Evolutionary conservation across 2,797 vertebrate species (phyloP).

Genomic region (Melanotaenia maccullochi): DNA sequence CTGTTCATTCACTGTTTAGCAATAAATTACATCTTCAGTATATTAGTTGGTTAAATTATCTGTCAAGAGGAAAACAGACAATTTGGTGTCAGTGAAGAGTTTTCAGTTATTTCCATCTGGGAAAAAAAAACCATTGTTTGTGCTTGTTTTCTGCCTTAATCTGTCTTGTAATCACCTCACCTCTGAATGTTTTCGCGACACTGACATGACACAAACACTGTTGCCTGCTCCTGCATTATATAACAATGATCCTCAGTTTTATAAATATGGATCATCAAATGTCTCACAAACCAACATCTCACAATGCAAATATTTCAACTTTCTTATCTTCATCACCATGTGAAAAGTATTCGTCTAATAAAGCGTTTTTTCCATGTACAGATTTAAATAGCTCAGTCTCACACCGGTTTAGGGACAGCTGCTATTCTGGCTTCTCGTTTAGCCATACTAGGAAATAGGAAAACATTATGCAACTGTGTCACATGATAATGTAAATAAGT

Average conservation of each 20-base stretch:
- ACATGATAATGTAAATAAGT: not conserved
- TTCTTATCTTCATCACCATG: not conserved
- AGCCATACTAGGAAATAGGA: not conserved
- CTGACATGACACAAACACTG: not conserved
- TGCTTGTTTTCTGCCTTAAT: not conserved
- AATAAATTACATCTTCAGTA: not conserved
- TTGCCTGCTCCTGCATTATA: not conserved
- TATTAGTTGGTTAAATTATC: not conserved
- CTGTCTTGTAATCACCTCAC: not conserved
- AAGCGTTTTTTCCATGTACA: not conserved
- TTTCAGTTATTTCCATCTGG: not conserved
- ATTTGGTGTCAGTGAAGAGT: not conserved
- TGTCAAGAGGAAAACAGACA: too few species aligned
- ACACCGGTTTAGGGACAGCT: not conserved
- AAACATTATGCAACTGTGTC: not conserved
- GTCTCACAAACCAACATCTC: too few species aligned
- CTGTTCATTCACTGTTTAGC: not conserved
- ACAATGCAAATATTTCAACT: not conserved
- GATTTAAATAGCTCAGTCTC: not conserved
- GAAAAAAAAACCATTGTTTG: not conserved
- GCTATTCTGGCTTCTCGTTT: not conserved
- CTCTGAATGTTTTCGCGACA: not conserved
- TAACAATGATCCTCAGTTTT: not conserved
- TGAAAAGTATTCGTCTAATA: not conserved
- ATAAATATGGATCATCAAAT: too few species aligned